These are phyloP conservation scores for Opisthograptis luteolata DNA, from an alignment of 2,888 invertebrate genomes.

Conservation along the genomic window DNA sequence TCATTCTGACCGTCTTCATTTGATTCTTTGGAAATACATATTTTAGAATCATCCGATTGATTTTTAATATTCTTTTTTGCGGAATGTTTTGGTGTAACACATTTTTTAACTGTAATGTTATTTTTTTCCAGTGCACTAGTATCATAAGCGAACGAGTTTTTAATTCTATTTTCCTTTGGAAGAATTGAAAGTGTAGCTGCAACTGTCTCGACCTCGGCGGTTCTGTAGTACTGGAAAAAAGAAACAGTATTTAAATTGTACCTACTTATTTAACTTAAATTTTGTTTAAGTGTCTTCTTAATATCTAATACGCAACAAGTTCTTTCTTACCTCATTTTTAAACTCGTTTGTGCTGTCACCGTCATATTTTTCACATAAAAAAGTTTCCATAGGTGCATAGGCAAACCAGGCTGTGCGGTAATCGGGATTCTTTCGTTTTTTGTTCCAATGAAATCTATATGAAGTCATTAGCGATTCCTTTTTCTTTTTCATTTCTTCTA, in stretches of 20 bases:
- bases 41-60: neutral
- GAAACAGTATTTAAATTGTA: too few species aligned
- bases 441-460: constrained; percentile 65
- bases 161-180: too few species aligned
- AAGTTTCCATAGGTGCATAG: constrained; percentile 71
- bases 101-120: constrained; percentile 11
- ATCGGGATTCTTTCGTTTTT: constrained; percentile 49
- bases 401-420: constrained; percentile 74
- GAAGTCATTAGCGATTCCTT: constrained; percentile 78
- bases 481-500: constrained; percentile 72
- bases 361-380: constrained; percentile 72
- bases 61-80: constrained; percentile 5
- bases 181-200: too few species aligned
- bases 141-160: too few species aligned
- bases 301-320: too few species aligned
- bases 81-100: neutral
- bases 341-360: constrained; percentile 62
- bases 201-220: too few species aligned
- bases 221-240: too few species aligned
- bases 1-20: constrained; percentile 42
- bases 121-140: constrained; percentile 15
- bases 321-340: constrained; percentile 63
- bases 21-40: constrained; percentile 42
- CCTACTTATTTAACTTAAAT: too few species aligned
- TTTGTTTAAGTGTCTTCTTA: too few species aligned